These are phyloP conservation scores for Montifringilla adamsi DNA, from an alignment of 2,113 vertebrate genomes.

Conservation along the genomic window DNA sequence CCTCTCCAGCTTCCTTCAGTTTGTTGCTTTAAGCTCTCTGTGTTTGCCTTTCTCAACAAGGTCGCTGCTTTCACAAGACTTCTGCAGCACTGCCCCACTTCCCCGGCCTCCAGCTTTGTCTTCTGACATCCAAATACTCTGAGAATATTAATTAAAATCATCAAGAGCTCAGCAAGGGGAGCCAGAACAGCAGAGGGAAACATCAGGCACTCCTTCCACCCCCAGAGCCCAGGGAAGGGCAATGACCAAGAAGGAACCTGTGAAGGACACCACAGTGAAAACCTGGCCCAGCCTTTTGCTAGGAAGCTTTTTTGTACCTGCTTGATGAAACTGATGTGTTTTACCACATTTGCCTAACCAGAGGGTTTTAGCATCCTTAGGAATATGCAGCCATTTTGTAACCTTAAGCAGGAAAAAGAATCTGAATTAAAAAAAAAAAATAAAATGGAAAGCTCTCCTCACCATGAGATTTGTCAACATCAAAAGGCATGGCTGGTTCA, in stretches of 20 bases:
- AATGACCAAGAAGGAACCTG: background rate
- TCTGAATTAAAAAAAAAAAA: background rate
- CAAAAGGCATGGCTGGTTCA: background rate
- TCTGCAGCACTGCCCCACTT: background rate
- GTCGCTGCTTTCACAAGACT: conserved; percentile 60
- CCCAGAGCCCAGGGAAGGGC: background rate
- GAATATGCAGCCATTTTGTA: background rate
- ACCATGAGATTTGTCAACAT: background rate
- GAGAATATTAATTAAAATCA: conserved; percentile 31
- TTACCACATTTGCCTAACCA: background rate
- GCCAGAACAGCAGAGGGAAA: background rate
- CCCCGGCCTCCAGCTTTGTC: conserved; percentile 6
- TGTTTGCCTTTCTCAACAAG: conserved; percentile 34
- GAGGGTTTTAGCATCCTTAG: background rate
- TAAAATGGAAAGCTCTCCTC: background rate
- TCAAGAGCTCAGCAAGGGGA: background rate
- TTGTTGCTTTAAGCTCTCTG: conserved; percentile 32
- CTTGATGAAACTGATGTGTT: background rate
- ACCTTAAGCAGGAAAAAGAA: background rate
- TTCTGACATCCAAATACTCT: background rate
- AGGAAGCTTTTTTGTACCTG: background rate
- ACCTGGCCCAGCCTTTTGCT: background rate
- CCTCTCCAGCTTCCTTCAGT: background rate
- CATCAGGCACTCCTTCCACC: background rate
- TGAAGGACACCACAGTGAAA: background rate